These are phyloP conservation scores for Ostrea edulis DNA, from an alignment of 1,140 invertebrate species.

Conservation along the genomic window DNA sequence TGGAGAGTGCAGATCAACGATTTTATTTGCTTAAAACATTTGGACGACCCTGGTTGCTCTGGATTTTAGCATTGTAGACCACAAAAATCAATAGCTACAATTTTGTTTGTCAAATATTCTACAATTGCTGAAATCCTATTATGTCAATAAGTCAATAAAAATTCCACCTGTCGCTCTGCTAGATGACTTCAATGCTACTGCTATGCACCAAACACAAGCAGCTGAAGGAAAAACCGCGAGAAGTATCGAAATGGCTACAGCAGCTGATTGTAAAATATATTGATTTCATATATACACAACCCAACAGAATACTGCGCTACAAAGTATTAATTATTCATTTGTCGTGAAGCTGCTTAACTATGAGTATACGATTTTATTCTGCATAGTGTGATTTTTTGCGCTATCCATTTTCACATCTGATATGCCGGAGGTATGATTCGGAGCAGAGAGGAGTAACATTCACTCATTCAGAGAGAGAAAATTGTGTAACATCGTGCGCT, in stretches of 20 bases:
- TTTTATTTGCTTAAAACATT: not conserved
- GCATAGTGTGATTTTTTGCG: slow-evolving; percentile 43
- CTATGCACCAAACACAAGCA: not conserved
- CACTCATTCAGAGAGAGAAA: not conserved
- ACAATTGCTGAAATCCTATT: slow-evolving; percentile 37
- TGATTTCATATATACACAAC: slow-evolving; percentile 41
- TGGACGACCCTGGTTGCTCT: not conserved
- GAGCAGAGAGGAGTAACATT: slow-evolving; percentile 3
- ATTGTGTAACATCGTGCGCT: not conserved
- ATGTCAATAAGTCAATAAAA: slow-evolving; percentile 38
- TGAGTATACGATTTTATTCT: slow-evolving; percentile 47
- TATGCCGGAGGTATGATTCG: not conserved
- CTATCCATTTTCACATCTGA: slow-evolving; percentile 44
- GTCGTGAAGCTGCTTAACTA: slow-evolving; percentile 47
- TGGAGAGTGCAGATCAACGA: not conserved
- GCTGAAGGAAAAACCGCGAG: not conserved
- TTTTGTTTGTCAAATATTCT: slow-evolving; percentile 39
- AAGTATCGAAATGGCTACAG: slow-evolving; percentile 18
- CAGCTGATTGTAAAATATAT: slow-evolving; percentile 42
- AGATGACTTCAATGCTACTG: not conserved
- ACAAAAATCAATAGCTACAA: not conserved
- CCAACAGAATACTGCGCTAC: not conserved
- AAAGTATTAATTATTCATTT: slow-evolving; percentile 60
- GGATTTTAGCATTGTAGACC: slow-evolving; percentile 3
- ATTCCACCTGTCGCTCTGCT: slow-evolving; percentile 19